Evolutionary conservation across 2,113 vertebrate species (phyloP), one percentile per base, ranked within the genome.

Genomic region (Mus spicilegus): DNA sequence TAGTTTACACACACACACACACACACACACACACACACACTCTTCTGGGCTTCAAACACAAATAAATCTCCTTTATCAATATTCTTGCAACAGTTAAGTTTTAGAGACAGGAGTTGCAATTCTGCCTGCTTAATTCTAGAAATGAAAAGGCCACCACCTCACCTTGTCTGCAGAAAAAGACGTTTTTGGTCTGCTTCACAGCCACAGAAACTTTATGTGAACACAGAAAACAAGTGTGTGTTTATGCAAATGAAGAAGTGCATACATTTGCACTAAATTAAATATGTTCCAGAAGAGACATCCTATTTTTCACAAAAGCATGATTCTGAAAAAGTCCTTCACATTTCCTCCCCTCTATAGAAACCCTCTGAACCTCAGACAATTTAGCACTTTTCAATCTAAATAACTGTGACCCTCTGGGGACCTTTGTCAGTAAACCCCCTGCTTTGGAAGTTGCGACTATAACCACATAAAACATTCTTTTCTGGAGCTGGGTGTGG

Each of bases 111-210:
- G 46, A 95, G 33, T 16, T 93, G 39, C 36, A 91, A 91, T 89
- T 81, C 84, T 82, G 33, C 84, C 69, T 46, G 72, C 56, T 36
- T 13, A 33, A 46, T 78, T 95, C 61, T 77, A 94, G 93, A 91
- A 89, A 81, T 63, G 58, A 65, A 46, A 94, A 84, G 39, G 95
- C n/a, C 0, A 89, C 8, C 10, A 36, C 6, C 33, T 89, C n/a
- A n/a, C n/a, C 61, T 77, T 51, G 7, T 93, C 36, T 90, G 78
- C 20, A 92, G 33, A 87, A 69, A 91, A 28, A 81, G 63, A 90
- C 36, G 28, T 94, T 85, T 85, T 19, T 28, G 78, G 42, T 75
- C 11, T 54, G 56, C 54, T 16, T 77, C 46, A 87, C n/a, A 58
- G 26, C 46, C 80, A 33, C 33, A 17, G 39, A 72, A 92, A 94